Evolutionary conservation across 1,140 invertebrate species (phyloP).

Genomic region (Acyrthosiphon pisum): DNA sequence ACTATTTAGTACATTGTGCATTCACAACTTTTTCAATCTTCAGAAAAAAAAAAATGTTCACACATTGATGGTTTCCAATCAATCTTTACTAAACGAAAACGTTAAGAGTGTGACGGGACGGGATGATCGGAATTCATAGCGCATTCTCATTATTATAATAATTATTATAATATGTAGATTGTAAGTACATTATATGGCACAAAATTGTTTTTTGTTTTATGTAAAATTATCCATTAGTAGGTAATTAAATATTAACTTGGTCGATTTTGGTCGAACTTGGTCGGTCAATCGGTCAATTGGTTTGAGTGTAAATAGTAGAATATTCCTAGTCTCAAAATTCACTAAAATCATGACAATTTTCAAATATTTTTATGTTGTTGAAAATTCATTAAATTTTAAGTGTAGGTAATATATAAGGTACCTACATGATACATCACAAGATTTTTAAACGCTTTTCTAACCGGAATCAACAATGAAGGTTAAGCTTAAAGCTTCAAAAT

Average conservation of each 20-base stretch:
- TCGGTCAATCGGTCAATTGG: neutral
- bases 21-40: neutral
- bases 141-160: neutral
- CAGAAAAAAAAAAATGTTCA: neutral
- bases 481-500: too few relatives aligned
- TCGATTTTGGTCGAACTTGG: neutral
- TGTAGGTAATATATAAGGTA: too few relatives aligned
- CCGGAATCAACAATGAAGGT: neutral
- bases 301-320: neutral
- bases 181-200: too few relatives aligned
- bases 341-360: neutral
- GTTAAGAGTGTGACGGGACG: neutral
- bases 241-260: neutral
- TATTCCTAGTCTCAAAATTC: neutral
- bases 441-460: neutral
- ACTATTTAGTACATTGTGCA: neutral
- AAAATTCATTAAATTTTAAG: neutral
- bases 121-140: neutral
- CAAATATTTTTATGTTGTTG: neutral
- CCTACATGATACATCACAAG: too few relatives aligned
- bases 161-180: too few relatives aligned
- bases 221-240: neutral
- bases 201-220: too few relatives aligned
- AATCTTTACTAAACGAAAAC: neutral
- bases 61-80: neutral